Conservation (phyloP, 1,140 invertebrate genomes). For the Homalodisca vitripennis region DNA sequence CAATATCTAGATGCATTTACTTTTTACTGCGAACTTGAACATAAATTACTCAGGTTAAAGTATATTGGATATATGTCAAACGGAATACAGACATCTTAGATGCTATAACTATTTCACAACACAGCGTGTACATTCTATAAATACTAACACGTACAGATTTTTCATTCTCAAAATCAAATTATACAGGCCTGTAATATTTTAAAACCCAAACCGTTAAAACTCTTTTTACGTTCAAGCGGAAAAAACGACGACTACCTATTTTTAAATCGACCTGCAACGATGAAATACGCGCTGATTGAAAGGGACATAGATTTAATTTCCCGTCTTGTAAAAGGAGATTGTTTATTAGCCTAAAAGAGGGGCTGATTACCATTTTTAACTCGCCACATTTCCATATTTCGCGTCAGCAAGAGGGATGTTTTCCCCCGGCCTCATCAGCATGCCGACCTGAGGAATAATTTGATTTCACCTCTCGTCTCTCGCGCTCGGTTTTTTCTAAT, state of each 20-base stretch:
- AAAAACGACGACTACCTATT: neutral
- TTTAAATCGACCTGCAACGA: neutral
- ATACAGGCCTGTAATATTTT: neutral
- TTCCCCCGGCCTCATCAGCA: neutral
- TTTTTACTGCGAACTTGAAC: no score
- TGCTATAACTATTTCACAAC: no score
- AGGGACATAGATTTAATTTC: no score
- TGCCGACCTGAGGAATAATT: neutral
- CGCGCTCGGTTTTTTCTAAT: conserved; percentile 9
- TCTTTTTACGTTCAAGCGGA: neutral
- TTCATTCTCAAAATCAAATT: neutral
- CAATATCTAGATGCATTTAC: no score
- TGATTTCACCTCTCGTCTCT: conserved; percentile 11
- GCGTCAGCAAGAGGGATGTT: neutral
- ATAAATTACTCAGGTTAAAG: neutral
- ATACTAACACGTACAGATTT: no score
- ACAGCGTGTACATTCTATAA: no score
- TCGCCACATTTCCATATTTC: conserved; percentile 10
- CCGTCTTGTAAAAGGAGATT: no score
- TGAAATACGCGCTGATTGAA: neutral
- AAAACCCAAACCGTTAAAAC: neutral
- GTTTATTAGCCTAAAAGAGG: neutral
- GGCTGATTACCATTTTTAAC: neutral
- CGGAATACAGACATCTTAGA: no score
- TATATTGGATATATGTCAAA: neutral